A percentile compares a stretch with the other conserved stretches of the same genome.
These are phyloP conservation scores for Staurois parvus DNA, from an alignment of 2,797 vertebrate species.

Conservation along the genomic window DNA sequence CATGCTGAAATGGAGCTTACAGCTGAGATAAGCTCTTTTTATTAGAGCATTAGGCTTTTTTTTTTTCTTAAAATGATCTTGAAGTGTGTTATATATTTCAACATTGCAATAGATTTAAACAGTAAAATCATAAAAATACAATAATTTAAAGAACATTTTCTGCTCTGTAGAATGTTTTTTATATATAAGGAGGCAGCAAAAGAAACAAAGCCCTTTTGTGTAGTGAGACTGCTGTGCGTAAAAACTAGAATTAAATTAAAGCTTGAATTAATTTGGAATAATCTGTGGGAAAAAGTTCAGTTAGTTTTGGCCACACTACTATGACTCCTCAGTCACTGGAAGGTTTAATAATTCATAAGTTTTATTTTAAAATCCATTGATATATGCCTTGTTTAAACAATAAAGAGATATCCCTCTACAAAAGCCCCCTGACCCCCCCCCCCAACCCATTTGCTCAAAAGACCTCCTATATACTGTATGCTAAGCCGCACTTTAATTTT, in stretches of 20 bases:
- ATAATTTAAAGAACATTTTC: conserved; percentile 41
- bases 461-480: too few species aligned
- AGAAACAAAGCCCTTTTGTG: conserved; percentile 48
- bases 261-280: conserved; percentile 40
- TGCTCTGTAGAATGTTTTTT: conserved; percentile 11
- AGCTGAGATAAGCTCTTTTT: conserved; percentile 59
- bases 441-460: too few species aligned
- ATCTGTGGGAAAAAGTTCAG: conserved; percentile 1
- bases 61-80: conserved; percentile 43
- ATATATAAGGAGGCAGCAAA: conserved; percentile 5
- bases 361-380: too few species aligned
- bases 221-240: conserved; percentile 38
- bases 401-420: too few species aligned
- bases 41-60: conserved; percentile 50
- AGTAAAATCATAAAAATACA: conserved; percentile 32
- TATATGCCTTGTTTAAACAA: too few species aligned
- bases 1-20: conserved; percentile 56
- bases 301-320: conserved; percentile 9
- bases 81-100: conserved; percentile 44
- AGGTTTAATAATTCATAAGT: background rate
- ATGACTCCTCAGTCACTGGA: background rate
- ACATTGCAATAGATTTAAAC: conserved; percentile 32
- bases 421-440: too few species aligned
- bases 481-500: too few species aligned
- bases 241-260: conserved; percentile 51